A percentile compares a stretch with the other conserved stretches of the same genome.
These are phyloP conservation scores for Thalassaphorura encarpata DNA, from an alignment of 1,140 invertebrate species.

Conservation along the genomic window DNA sequence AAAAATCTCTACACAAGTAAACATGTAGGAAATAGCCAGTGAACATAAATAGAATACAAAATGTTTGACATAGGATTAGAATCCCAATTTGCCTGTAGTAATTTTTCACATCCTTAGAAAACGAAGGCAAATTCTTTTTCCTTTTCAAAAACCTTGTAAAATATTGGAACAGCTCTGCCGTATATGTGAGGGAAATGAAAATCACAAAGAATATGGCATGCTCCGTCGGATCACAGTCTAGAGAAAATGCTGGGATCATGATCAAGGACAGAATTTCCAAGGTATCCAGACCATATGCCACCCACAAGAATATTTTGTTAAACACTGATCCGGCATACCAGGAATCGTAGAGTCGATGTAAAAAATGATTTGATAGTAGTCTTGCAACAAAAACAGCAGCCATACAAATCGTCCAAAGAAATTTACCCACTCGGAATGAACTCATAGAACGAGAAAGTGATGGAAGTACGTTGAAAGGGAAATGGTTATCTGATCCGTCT, in stretches of 20 bases:
- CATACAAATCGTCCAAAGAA: conserved; percentile 4
- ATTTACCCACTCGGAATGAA: background rate
- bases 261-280: background rate
- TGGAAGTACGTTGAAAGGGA: conserved; percentile 6
- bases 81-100: conserved; percentile 11
- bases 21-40: conserved; percentile 1
- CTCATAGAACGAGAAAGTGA: conserved; percentile 9
- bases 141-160: conserved; percentile 1
- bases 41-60: conserved; percentile 6
- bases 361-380: background rate
- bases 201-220: conserved; percentile 5
- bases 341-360: conserved; percentile 1
- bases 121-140: background rate
- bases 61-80: conserved; percentile 4
- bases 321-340: background rate
- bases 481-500: background rate
- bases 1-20: background rate
- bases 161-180: conserved; percentile 11
- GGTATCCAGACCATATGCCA: background rate
- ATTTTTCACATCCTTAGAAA: background rate
- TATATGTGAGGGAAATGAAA: conserved; percentile 4
- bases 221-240: conserved; percentile 4
- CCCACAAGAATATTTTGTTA: conserved; percentile 4
- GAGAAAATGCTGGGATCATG: conserved; percentile 12
- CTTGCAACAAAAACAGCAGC: conserved; percentile 5